Conservation (phyloP, 2,113 vertebrate species). For the Astur gentilis region DNA sequence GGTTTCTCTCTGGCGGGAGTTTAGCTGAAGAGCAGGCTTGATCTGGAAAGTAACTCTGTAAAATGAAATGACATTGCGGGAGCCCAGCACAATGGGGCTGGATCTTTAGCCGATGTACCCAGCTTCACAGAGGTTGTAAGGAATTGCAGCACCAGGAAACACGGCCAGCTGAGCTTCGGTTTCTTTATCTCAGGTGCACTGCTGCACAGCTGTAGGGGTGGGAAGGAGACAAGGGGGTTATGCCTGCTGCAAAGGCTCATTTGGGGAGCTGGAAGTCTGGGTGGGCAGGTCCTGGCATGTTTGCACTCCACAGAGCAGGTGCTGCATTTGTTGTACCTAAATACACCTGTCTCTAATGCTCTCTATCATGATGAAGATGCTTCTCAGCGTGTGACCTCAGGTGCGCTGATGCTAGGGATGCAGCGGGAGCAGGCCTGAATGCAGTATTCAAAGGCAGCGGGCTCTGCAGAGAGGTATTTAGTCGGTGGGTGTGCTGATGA, state of each 20-base stretch:
- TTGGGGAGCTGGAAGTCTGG: neutral
- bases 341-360: neutral
- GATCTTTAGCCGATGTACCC: neutral
- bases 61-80: neutral
- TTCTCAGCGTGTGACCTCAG: neutral
- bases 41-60: neutral
- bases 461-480: neutral
- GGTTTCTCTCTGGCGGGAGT: neutral
- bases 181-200: neutral
- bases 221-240: neutral
- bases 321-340: fast-evolving
- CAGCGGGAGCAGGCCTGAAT: neutral
- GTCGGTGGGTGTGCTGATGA: neutral
- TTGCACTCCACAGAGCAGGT: neutral
- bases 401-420: neutral
- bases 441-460: neutral
- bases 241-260: neutral
- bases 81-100: neutral
- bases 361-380: neutral
- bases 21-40: neutral
- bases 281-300: fast-evolving
- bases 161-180: neutral
- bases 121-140: neutral
- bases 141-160: neutral
- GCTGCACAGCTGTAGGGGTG: neutral